phyloP scores from a whole-genome alignment of 2,113 vertebrate genomes.

The Heteronetta atricapilla region DNA sequence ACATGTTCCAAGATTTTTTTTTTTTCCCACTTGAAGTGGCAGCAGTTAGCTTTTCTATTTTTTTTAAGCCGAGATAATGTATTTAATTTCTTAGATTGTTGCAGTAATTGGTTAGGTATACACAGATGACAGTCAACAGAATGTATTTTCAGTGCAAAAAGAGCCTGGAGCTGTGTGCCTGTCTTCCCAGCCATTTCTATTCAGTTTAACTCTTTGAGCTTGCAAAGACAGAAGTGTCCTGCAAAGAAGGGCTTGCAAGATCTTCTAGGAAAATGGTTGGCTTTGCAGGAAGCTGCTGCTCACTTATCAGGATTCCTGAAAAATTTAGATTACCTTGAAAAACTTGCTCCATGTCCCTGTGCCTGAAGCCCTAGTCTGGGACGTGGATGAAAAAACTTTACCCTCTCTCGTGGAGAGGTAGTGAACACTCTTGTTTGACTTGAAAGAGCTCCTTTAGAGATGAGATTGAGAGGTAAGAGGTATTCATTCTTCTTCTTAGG shows the following conservation, averaged over 20 bases:
- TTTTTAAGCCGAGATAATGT: background rate
- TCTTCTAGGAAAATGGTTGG: background rate
- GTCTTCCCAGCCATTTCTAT: background rate
- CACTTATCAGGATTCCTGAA: background rate
- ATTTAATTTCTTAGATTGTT: background rate
- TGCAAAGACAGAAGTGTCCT: background rate
- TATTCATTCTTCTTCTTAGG: background rate
- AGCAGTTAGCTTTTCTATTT: background rate
- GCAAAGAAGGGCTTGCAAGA: background rate
- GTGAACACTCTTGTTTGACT: background rate
- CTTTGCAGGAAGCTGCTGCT: background rate
- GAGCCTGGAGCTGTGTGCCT: background rate
- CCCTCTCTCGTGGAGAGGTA: background rate
- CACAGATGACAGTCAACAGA: background rate
- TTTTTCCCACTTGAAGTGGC: background rate
- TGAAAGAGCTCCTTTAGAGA: background rate
- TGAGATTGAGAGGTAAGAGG: background rate
- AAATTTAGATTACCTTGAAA: background rate
- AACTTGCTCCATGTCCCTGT: background rate
- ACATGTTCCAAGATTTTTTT: constrained; percentile 1
- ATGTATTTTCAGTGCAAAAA: background rate
- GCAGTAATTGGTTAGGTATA: background rate
- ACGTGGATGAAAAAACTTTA: background rate
- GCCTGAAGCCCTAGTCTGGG: background rate
- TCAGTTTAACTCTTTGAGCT: background rate